These are phyloP conservation scores for Glyphotaelius pellucidus DNA, from an alignment of 2,888 invertebrate genomes.

Conservation along the genomic window DNA sequence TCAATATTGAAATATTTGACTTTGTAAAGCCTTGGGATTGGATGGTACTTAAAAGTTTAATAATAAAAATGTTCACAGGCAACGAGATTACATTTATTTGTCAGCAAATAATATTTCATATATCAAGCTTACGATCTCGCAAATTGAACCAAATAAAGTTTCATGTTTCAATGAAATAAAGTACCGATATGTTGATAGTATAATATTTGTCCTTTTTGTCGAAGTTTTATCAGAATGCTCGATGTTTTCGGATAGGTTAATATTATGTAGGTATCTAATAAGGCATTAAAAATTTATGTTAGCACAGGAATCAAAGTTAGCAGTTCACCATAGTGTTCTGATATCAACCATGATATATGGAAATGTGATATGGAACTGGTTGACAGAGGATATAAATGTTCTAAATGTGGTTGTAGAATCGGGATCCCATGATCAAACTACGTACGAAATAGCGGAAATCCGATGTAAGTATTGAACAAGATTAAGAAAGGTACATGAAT, in stretches of 20 bases:
- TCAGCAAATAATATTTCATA: not conserved
- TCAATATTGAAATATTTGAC: not conserved
- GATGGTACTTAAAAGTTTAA: constrained; percentile 8
- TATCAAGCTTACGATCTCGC: not conserved
- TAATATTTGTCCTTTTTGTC: not conserved
- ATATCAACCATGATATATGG: not conserved
- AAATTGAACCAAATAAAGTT: not conserved
- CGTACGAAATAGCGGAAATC: not conserved
- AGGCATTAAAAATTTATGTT: not conserved
- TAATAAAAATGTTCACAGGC: not conserved
- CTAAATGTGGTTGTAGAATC: not conserved
- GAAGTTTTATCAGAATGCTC: not conserved
- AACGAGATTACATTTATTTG: not conserved
- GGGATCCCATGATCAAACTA: too few relatives aligned
- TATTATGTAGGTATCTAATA: not conserved
- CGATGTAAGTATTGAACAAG: not conserved
- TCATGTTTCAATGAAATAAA: not conserved
- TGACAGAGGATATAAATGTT: not conserved
- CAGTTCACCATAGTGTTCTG: not conserved
- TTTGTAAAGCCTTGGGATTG: not conserved
- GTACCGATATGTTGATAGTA: not conserved
- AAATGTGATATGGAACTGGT: not conserved
- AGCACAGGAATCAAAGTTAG: not conserved
- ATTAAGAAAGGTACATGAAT: too few relatives aligned
- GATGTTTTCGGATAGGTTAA: not conserved